Base-by-base conservation (phyloP, 1,140 invertebrate species). In the Homalodisca vitripennis region DNA sequence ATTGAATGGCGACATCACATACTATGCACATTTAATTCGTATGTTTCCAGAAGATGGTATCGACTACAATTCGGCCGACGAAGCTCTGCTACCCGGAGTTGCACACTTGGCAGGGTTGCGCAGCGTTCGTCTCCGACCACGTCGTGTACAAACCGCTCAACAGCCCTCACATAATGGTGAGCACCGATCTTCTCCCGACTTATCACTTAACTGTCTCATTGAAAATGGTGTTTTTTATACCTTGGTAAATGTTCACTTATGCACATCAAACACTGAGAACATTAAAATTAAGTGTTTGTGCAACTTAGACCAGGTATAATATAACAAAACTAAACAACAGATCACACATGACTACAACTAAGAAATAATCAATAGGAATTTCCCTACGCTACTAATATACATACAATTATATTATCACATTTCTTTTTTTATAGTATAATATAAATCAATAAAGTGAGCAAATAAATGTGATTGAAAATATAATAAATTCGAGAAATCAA, bases 1-100 rank as follows among this genome's bases (percentile, higher is more conserved):
- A 55, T 48, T 32, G 29, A 57, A 46, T 67, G 34, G 66, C 47
- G 55, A 51, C 22, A 24, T 20, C 29, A 62, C 13, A 12, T 47
- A 63, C 30, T 34, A 29, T 32, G 60, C n/a, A n/a, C n/a, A n/a
- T 34, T 47, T 60, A 24, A 22, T 66, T 62, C 31, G 31, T 65
- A 55, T 31, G 22, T 41, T 48, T 67, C 12, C 68, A 72, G 68
- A 69, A 72, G 47, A 48, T 72, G 81, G 86, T 90, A 55, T 90
- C 86, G 68, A 88, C 87, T 13, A 82, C 84, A n/a, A 84, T 91
- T 69, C 81, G 86, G 27, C 85, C 85, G 31, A 88, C 87, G 30
- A 84, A 83, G 48, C 77, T 88, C 30, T 83, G 84, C 12, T 87
- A 83, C 76, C 79, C 82, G 0, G 84, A 86, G 71, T 79, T 88